Conservation (phyloP, 2,888 invertebrate species). For the Phortica magna region DNA sequence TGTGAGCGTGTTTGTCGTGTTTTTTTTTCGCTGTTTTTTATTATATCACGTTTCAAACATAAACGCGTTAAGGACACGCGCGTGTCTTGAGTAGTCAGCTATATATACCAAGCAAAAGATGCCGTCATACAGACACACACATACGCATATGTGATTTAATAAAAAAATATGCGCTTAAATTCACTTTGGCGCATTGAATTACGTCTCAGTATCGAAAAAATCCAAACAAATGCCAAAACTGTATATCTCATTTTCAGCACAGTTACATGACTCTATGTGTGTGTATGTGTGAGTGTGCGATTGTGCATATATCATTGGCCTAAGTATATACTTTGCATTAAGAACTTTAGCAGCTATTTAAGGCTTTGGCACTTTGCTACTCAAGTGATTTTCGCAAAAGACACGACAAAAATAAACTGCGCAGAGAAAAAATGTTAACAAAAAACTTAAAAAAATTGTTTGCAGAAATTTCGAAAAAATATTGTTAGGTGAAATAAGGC, state of each 20-base stretch:
- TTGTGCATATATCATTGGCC: slow-evolving; percentile 33
- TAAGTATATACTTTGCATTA: slow-evolving; percentile 32
- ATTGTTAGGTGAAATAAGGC: neutral
- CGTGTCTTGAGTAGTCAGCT: slow-evolving; percentile 38
- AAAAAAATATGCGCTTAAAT: slow-evolving; percentile 61
- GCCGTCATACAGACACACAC: neutral
- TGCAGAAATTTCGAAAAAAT: neutral
- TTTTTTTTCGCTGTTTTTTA: slow-evolving; percentile 50
- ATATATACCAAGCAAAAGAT: slow-evolving; percentile 3
- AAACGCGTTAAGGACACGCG: slow-evolving; percentile 69
- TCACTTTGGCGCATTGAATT: slow-evolving; percentile 62
- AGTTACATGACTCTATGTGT: slow-evolving; percentile 38
- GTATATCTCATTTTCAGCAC: slow-evolving; percentile 21
- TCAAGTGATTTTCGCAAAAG: slow-evolving; percentile 49
- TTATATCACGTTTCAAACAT: slow-evolving; percentile 72
- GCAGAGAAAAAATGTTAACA: neutral
- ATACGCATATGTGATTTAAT: slow-evolving; percentile 39
- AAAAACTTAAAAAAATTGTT: neutral
- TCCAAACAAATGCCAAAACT: slow-evolving; percentile 32
- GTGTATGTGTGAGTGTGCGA: slow-evolving; percentile 41
- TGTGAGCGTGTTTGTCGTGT: neutral
- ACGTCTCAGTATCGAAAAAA: slow-evolving; percentile 38
- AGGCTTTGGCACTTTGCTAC: slow-evolving; percentile 36
- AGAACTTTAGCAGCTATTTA: slow-evolving; percentile 31
- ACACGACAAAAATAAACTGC: neutral